Percentiles rank a stretch among this genome's conserved stretches.
Conservation (phyloP, 1,140 invertebrate species). For the Stegodyphus mimosarum region DNA sequence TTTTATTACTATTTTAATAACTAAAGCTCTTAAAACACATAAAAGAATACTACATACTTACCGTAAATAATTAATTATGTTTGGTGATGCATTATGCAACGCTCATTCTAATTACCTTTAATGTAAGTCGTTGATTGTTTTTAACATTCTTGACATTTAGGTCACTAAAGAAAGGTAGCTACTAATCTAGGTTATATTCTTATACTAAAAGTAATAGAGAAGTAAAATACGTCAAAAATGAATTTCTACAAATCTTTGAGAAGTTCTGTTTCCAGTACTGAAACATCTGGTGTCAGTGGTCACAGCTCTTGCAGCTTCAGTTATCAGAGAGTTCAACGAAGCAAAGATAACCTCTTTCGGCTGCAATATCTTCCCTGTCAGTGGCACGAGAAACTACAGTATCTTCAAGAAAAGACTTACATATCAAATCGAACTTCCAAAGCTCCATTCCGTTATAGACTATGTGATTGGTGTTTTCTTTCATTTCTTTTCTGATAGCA, state of each 20-base stretch:
- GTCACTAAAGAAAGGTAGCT: too few species aligned
- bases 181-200: too few species aligned
- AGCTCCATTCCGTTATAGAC: slow-evolving; percentile 34
- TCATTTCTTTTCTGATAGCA: background rate
- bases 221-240: too few species aligned
- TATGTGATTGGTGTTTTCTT: slow-evolving; percentile 24
- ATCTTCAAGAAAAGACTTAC: slow-evolving; percentile 36
- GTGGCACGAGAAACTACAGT: slow-evolving; percentile 10
- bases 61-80: too few species aligned
- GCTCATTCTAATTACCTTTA: too few species aligned
- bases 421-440: slow-evolving; percentile 23
- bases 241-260: background rate
- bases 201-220: too few species aligned
- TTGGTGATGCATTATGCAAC: too few species aligned
- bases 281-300: background rate
- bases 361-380: slow-evolving; percentile 14
- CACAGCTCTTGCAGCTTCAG: slow-evolving; percentile 1
- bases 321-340: slow-evolving; percentile 13
- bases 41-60: too few species aligned
- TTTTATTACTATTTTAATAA: too few species aligned
- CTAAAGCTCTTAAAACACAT: too few species aligned
- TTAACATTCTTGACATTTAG: too few species aligned
- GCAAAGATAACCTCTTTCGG: slow-evolving; percentile 23
- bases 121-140: too few species aligned
- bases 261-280: background rate